Percentiles rank a stretch among this genome's conserved stretches.
phyloP scores from a whole-genome alignment of 2,888 invertebrate species.

The Drosophila putrida region DNA sequence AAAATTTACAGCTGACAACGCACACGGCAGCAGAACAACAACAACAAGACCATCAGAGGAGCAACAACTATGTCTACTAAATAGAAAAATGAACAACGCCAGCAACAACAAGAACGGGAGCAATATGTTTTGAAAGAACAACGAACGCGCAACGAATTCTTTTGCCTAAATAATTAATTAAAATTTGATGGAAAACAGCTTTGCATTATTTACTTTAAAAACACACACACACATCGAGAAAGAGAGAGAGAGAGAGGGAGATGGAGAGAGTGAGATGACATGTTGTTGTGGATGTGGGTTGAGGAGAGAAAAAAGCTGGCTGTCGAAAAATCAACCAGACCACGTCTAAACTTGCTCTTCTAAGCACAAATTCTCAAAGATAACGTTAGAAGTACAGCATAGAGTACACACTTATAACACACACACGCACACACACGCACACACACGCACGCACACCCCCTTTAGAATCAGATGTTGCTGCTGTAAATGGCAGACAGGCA shows the following conservation, averaged over 20 bases:
- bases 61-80: constrained; percentile 9
- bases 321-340: constrained; percentile 55
- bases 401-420: constrained; percentile 19
- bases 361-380: constrained; percentile 64
- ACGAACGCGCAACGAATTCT: constrained; percentile 63
- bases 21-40: constrained; percentile 31
- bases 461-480: constrained; percentile 19
- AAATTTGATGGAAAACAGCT: constrained; percentile 85
- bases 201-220: constrained; percentile 84
- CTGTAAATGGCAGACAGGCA: constrained; percentile 42
- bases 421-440: constrained; percentile 28
- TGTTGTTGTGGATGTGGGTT: constrained; percentile 21
- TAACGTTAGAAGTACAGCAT: constrained; percentile 46
- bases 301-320: constrained; percentile 23
- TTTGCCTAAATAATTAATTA: constrained; percentile 84
- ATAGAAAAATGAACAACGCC: constrained; percentile 32
- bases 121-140: constrained; percentile 9
- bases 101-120: constrained; percentile 9
- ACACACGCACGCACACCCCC: background rate
- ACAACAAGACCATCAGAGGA: constrained; percentile 15
- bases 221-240: constrained; percentile 51
- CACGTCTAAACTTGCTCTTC: constrained; percentile 65
- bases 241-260: constrained; percentile 16
- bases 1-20: constrained; percentile 58
- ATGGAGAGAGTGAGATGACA: background rate